Conservation (phyloP, 2,888 invertebrate species). For the Lucinisca nassula region DNA sequence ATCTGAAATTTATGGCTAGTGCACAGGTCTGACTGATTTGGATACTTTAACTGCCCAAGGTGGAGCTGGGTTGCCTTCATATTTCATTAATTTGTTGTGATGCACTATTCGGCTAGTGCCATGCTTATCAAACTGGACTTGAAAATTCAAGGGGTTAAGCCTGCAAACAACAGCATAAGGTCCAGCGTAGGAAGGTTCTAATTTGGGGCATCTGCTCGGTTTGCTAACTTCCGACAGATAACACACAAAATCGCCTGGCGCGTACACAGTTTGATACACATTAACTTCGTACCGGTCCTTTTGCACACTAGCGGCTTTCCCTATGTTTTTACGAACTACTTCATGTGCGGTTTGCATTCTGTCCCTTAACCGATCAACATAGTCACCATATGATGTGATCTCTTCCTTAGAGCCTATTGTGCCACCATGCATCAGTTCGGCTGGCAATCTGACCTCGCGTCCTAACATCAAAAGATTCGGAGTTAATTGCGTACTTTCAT, state of each 20-base stretch:
- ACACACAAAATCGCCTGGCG: not conserved
- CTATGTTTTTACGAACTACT: not conserved
- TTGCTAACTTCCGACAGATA: not conserved
- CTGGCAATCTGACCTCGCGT: conserved; percentile 58
- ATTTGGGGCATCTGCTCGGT: not conserved
- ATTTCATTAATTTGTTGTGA: not conserved
- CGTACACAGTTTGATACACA: not conserved
- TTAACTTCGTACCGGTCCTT: not conserved
- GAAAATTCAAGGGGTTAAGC: not conserved
- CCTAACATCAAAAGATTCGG: conserved; percentile 69
- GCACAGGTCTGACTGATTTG: not conserved
- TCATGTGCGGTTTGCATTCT: not conserved
- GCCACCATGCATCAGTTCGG: conserved; percentile 11
- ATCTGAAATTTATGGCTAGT: too few relatives aligned
- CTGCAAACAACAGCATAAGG: not conserved
- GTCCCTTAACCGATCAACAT: not conserved
- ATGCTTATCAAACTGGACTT: not conserved
- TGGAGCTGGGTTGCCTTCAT: not conserved
- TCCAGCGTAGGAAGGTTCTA: not conserved
- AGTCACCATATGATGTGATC: not conserved
- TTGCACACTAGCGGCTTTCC: not conserved
- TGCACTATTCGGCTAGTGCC: not conserved
- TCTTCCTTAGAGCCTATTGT: not conserved
- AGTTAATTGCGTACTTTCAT: conserved; percentile 55
- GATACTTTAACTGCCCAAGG: not conserved